Conservation (phyloP, 2,797 vertebrate genomes). For the Fistularia tabacaria region DNA sequence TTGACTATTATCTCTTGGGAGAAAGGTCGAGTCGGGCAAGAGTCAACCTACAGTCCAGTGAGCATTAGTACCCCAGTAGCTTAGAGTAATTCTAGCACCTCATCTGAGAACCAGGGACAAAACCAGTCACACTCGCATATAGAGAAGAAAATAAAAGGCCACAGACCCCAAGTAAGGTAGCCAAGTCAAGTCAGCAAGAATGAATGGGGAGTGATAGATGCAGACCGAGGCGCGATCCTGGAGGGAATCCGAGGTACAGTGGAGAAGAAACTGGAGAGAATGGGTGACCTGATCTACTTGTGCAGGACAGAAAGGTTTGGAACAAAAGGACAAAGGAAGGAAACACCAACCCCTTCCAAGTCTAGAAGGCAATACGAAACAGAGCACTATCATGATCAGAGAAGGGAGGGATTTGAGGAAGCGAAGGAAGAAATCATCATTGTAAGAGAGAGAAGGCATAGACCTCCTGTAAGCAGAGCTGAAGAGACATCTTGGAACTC, state of each 20-base stretch:
- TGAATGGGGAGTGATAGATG: neutral
- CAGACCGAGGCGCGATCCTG: neutral
- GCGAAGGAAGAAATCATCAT: too few relatives aligned
- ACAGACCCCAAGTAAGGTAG: constrained; percentile 3
- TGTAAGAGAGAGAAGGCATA: too few relatives aligned
- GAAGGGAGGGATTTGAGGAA: too few relatives aligned
- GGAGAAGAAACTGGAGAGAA: neutral
- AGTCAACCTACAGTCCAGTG: constrained; percentile 2
- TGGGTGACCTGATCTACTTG: neutral
- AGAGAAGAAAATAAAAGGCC: constrained; percentile 4
- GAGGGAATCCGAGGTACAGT: neutral
- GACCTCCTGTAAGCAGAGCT: too few relatives aligned
- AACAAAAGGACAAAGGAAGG: neutral
- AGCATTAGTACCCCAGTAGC: neutral
- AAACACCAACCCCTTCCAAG: neutral
- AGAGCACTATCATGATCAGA: too few relatives aligned
- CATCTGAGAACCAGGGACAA: constrained; percentile 1
- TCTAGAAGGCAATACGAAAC: neutral
- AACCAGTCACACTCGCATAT: neutral
- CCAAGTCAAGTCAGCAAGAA: constrained; percentile 4
- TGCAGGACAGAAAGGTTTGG: neutral
- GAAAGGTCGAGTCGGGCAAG: constrained; percentile 4
- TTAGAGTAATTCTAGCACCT: neutral
- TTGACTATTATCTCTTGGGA: constrained; percentile 1
- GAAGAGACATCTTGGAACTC: too few relatives aligned